A percentile compares a stretch with the other conserved stretches of the same genome.
phyloP scores from a whole-genome alignment of 2,888 invertebrate genomes.

The Xylota sylvarum region DNA sequence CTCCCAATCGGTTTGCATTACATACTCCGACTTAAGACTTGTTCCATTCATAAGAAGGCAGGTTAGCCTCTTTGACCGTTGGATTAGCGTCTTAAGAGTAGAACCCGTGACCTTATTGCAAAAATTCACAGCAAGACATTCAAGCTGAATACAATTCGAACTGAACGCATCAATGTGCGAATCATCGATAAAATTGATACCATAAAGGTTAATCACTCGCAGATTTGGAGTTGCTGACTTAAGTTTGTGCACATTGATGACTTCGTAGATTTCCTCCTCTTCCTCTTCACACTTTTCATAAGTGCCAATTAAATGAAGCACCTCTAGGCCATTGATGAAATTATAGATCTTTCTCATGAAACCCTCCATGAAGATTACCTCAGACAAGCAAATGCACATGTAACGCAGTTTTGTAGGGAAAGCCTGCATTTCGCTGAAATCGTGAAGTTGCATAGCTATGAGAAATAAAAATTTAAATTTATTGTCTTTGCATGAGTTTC shows the following conservation, averaged over 20 bases:
- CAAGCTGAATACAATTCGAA: constrained; percentile 97
- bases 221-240: constrained; percentile 99
- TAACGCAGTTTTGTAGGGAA: constrained; percentile 98
- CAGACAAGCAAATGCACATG: constrained; percentile 98
- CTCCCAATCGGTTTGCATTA: constrained; percentile 99
- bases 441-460: constrained; percentile 98
- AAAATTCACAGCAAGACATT: constrained; percentile 98
- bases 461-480: constrained; percentile 9
- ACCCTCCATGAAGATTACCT: constrained; percentile 99
- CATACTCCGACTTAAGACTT: constrained; percentile 95
- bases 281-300: constrained; percentile 99
- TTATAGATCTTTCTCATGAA: constrained; percentile 99
- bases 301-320: constrained; percentile 98
- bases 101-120: constrained; percentile 98
- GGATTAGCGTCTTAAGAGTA: constrained; percentile 96
- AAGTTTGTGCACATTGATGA: constrained; percentile 99
- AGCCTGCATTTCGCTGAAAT: constrained; percentile 99
- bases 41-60: constrained; percentile 99
- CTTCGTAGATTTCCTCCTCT: constrained; percentile 99
- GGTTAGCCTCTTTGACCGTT: constrained; percentile 95
- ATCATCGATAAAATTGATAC: constrained; percentile 99
- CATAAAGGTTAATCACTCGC: constrained; percentile 98
- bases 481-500: neutral
- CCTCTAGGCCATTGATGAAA: constrained; percentile 98
- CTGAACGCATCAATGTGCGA: constrained; percentile 99